Evolutionary conservation across 2,888 invertebrate species (phyloP), one percentile per base, ranked within the genome.

Genomic region (Acleris literana): DNA sequence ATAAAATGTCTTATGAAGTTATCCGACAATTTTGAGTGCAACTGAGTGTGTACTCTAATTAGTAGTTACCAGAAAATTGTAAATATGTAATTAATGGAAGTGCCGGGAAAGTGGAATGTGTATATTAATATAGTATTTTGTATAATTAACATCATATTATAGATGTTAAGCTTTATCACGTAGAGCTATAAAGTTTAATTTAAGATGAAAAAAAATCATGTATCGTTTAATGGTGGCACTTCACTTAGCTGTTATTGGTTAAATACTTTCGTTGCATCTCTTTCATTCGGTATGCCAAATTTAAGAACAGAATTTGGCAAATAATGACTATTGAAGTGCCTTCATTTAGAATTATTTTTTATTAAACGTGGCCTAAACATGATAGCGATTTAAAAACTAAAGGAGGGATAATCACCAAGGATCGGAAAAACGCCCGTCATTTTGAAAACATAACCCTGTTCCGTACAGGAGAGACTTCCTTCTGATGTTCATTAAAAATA

Each of bases 21-120:
- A 57, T 46, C 57, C 49, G 33, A 33, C 52, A 48, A 33, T 48
- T n/a, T 60, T 13, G 17, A 58, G 63, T 63, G 58, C 63, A 46
- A 55, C 53, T 67, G 60, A 63, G 63, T 13, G 4, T 39, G 39
- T 63, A 69, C 58, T 48, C 72, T 74, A 13, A 70, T 74, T 71
- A 67, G 70, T 75, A 77, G 85, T 85, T 85, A 86, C 85, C 86
- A 83, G 72, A 74, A 76, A 66, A 64, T 64, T 78, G 79, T 72
- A 70, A 70, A 76, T 74, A 71, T 65, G 68, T 63, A 65, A 61
- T 70, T 71, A 72, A 68, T 71, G 54, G 81, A 84, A 86, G 90
- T 81, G 90, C 91, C 90, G 91, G 91, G 92, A 85, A 76, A 70
- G 91, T 92, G 91, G 91, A 92, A 92, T 91, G 87, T 74, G 83